phyloP scores from a whole-genome alignment of 2,113 vertebrate species.

The Ameiurus melas region DNA sequence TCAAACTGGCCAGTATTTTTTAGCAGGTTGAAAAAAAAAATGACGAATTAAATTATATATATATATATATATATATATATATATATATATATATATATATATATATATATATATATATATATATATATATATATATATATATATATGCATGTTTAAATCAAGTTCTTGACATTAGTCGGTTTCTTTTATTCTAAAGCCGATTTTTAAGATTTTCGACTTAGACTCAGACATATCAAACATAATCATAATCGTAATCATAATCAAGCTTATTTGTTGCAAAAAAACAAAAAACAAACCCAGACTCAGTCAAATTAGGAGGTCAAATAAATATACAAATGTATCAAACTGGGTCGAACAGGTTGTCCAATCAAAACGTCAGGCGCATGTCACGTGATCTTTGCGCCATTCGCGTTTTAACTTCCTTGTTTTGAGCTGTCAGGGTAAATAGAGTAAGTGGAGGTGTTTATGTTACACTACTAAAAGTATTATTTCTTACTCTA shows the following conservation, averaged over 20 bases:
- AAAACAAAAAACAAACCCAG: not conserved
- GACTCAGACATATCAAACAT: not conserved
- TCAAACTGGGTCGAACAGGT: not conserved
- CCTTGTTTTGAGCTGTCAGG: not conserved
- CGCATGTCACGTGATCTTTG: slow-evolving; percentile 7
- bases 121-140: too few species aligned
- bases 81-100: too few species aligned
- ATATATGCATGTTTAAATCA: too few species aligned
- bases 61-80: too few species aligned
- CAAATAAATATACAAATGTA: not conserved
- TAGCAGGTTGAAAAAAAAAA: too few species aligned
- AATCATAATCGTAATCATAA: not conserved
- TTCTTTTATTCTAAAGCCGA: too few species aligned
- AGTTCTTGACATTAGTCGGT: too few species aligned
- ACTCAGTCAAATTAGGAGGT: not conserved
- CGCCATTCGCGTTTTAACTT: not conserved
- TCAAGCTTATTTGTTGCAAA: not conserved
- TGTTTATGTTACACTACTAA: not conserved
- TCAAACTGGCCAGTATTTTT: not conserved
- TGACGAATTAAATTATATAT: too few species aligned
- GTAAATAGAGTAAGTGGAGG: not conserved
- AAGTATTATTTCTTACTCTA: too few species aligned
- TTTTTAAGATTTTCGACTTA: not conserved
- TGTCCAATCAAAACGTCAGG: slow-evolving; percentile 4
- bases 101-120: too few species aligned